Conservation (phyloP, 2,113 vertebrate genomes). For the Prionailurus viverrinus region DNA sequence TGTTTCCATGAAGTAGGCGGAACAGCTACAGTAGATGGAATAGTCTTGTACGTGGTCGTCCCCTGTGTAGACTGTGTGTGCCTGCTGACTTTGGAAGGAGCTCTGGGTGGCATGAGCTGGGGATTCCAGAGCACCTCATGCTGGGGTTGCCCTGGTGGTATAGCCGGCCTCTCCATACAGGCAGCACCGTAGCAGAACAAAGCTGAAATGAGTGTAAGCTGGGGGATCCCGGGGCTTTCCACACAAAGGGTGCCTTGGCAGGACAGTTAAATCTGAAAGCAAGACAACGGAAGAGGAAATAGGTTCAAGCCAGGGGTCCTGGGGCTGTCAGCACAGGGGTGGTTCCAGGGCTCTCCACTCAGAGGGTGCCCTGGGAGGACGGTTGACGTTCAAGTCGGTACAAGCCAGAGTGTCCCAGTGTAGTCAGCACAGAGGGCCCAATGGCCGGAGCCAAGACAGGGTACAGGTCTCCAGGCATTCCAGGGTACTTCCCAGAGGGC, state of each 20-base stretch:
- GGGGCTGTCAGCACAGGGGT: background rate
- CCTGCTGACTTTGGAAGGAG: background rate
- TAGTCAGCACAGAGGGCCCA: background rate
- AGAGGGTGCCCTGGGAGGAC: background rate
- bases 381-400: background rate
- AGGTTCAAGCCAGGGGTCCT: background rate
- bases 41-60: background rate
- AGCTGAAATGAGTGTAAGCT: background rate
- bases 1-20: background rate
- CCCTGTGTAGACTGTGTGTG: background rate
- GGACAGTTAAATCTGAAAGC: background rate
- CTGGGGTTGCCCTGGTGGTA: background rate
- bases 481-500: background rate
- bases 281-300: background rate
- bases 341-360: background rate
- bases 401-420: background rate
- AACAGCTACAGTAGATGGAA: background rate
- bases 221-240: background rate
- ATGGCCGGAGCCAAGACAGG: background rate
- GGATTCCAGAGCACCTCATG: background rate
- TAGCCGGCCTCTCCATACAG: too few relatives aligned
- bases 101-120: background rate
- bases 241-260: background rate
- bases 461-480: background rate
- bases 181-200: background rate